Evolutionary conservation across 2,888 invertebrate species (phyloP).

Genomic region (Cartodere bifasciata): DNA sequence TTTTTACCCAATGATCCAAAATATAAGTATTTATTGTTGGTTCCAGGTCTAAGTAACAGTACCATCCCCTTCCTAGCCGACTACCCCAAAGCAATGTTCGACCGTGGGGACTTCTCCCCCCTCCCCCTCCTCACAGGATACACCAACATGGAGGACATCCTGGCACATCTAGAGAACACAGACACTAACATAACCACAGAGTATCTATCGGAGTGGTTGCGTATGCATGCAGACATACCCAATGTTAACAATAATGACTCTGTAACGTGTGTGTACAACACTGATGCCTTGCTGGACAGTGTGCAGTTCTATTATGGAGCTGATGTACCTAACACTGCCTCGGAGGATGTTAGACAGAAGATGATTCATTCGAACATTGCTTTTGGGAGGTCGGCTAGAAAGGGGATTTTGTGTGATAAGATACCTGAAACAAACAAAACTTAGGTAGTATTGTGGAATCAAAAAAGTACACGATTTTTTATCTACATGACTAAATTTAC

Average conservation of each 20-base stretch:
- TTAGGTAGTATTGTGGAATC: no score
- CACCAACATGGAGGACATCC: slow-evolving; percentile 70
- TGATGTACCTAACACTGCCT: slow-evolving; percentile 48
- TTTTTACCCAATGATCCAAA: no score
- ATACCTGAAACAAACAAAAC: no score
- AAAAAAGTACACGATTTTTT: no score
- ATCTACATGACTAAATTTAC: no score
- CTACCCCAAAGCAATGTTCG: slow-evolving; percentile 49
- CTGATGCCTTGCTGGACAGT: slow-evolving; percentile 55
- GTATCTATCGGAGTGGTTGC: slow-evolving; percentile 35
- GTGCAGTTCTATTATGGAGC: slow-evolving; percentile 66
- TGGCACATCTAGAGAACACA: no score
- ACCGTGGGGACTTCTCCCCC: slow-evolving; percentile 47
- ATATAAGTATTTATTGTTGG: no score
- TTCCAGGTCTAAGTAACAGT: slow-evolving; percentile 51
- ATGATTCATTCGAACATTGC: slow-evolving; percentile 61
- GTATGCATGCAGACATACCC: slow-evolving; percentile 38
- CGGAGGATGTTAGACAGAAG: slow-evolving; percentile 46
- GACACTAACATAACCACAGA: slow-evolving; percentile 56
- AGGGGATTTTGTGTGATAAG: no score
- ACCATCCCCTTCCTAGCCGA: slow-evolving; percentile 53
- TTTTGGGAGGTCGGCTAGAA: no score
- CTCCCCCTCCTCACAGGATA: slow-evolving; percentile 59
- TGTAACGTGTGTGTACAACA: slow-evolving; percentile 42
- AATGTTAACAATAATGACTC: slow-evolving; percentile 40